Conservation (phyloP, 2,888 invertebrate species). For the Nemotelus pantherinus region DNA sequence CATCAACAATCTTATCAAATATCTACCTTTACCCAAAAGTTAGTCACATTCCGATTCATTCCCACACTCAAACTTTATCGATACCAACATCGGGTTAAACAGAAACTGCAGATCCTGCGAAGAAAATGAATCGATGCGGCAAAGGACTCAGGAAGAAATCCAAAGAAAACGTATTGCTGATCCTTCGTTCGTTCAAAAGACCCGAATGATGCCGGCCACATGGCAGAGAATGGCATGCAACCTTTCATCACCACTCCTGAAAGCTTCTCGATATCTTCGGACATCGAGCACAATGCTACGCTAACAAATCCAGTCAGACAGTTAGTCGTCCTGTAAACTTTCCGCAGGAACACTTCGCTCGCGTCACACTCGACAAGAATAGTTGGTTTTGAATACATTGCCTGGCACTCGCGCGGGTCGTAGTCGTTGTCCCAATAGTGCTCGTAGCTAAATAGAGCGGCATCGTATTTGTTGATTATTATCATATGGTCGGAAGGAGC, state of each 20-base stretch:
- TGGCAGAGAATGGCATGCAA: constrained; percentile 25
- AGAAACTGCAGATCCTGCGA: not conserved
- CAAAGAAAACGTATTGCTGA: constrained; percentile 11
- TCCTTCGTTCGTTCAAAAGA: constrained; percentile 11
- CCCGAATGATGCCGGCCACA: not conserved
- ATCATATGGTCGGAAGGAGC: not conserved
- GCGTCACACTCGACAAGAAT: constrained; percentile 17
- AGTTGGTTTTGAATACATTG: not conserved
- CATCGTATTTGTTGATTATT: constrained; percentile 3
- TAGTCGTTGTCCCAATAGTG: not conserved
- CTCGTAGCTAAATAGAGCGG: not conserved
- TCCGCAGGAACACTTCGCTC: constrained; percentile 37
- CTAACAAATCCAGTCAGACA: constrained; percentile 37
- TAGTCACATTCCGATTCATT: too few relatives aligned
- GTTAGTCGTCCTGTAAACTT: constrained; percentile 43
- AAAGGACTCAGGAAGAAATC: not conserved
- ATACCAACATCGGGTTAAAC: not conserved
- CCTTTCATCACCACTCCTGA: constrained; percentile 31
- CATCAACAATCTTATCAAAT: too few relatives aligned
- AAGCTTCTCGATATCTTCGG: constrained; percentile 38
- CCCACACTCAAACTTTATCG: too few relatives aligned
- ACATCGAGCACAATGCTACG: constrained; percentile 28
- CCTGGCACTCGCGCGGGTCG: not conserved
- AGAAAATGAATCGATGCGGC: constrained; percentile 2
- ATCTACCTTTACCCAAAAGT: too few relatives aligned